A percentile compares a stretch with the other conserved stretches of the same genome.
Evolutionary conservation across 2,888 invertebrate species (phyloP).

Genomic region (Drosophila dives): DNA sequence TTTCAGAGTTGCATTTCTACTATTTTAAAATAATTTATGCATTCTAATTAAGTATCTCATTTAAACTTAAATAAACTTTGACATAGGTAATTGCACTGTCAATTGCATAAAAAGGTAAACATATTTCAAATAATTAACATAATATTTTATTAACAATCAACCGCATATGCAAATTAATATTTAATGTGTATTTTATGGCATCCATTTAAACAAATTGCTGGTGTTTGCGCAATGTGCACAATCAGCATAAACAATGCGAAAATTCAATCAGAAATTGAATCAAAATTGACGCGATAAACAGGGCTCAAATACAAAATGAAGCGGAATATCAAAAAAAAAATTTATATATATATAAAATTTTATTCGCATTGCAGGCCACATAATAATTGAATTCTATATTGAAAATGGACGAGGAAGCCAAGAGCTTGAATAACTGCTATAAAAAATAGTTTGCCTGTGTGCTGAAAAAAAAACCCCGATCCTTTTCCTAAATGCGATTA

Average conservation of each 20-base stretch:
- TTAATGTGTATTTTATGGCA: conserved; percentile 58
- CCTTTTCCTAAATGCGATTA: conserved; percentile 2
- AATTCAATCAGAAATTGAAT: conserved; percentile 53
- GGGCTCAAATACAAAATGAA: not conserved
- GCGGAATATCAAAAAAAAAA: not conserved
- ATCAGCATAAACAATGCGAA: conserved; percentile 62
- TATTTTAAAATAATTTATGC: too few relatives aligned
- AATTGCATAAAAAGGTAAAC: conserved; percentile 14
- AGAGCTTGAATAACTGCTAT: conserved; percentile 6
- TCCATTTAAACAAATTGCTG: conserved; percentile 64
- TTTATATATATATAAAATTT: conserved; percentile 9
- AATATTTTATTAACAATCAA: conserved; percentile 15
- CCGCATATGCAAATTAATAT: conserved; percentile 49
- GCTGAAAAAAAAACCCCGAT: not conserved
- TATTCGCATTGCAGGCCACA: conserved; percentile 20
- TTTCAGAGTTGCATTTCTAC: too few relatives aligned
- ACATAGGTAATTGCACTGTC: conserved; percentile 17
- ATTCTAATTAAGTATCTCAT: not conserved
- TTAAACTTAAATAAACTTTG: conserved; percentile 19
- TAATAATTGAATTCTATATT: conserved; percentile 70
- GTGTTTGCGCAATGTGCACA: conserved; percentile 46
- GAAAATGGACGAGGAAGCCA: conserved; percentile 18
- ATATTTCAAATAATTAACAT: conserved; percentile 27
- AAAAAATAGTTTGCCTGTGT: conserved; percentile 22
- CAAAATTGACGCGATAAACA: conserved; percentile 14